Conservation (phyloP, 2,113 vertebrate genomes). For the Delphinapterus leucas region DNA sequence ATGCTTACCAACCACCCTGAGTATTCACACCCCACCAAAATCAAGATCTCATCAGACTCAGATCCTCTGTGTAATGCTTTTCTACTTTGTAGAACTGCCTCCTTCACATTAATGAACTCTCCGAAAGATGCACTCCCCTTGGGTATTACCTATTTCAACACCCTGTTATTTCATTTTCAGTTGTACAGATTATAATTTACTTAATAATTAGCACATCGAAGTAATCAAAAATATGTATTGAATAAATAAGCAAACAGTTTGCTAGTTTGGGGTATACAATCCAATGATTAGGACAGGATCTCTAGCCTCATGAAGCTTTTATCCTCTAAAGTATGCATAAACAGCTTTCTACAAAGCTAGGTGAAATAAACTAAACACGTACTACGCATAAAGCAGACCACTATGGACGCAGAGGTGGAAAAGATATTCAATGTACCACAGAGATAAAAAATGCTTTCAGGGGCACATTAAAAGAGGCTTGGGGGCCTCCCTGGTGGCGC, state of each 20-base stretch:
- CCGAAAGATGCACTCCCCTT: not conserved
- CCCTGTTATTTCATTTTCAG: not conserved
- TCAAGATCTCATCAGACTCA: not conserved
- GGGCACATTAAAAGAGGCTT: not conserved
- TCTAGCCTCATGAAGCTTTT: not conserved
- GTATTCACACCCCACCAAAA: accelerated
- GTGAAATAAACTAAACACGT: not conserved
- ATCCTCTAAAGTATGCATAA: not conserved
- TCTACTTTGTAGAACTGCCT: not conserved
- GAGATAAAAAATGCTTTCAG: not conserved
- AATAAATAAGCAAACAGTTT: not conserved
- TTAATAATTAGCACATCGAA: not conserved
- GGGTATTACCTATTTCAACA: not conserved
- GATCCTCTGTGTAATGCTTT: not conserved
- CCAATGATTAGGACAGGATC: not conserved
- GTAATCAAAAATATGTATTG: not conserved
- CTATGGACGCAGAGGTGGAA: not conserved
- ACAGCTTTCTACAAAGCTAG: not conserved
- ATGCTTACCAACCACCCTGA: not conserved
- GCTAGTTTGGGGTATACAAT: not conserved
- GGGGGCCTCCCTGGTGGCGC: too few relatives aligned
- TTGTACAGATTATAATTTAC: not conserved
- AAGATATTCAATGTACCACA: not conserved
- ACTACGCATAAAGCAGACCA: not conserved
- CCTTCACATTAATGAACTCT: not conserved